These are phyloP conservation scores for Drosophila orena DNA, from an alignment of 1,140 invertebrate genomes.

Conservation along the genomic window DNA sequence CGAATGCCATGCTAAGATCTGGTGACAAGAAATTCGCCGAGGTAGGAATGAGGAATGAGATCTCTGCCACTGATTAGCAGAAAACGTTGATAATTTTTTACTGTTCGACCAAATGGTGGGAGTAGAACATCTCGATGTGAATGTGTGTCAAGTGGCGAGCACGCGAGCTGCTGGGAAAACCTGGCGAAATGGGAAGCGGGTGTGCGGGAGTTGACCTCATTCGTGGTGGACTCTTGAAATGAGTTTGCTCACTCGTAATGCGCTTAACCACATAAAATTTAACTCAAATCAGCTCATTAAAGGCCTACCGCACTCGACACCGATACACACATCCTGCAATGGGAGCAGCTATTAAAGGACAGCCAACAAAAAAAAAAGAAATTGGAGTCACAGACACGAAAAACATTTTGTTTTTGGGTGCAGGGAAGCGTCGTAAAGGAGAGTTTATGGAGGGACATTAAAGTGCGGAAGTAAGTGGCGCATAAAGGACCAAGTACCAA, in stretches of 20 bases:
- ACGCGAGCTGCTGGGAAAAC: constrained; percentile 6
- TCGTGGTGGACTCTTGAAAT: constrained; percentile 31
- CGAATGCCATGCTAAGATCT: constrained; percentile 73
- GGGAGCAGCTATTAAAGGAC: constrained; percentile 19
- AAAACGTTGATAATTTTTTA: constrained; percentile 22
- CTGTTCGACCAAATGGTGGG: not conserved
- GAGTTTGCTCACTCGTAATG: constrained; percentile 59
- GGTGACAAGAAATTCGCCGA: constrained; percentile 48
- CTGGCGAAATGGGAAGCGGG: constrained; percentile 17
- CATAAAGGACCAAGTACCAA: constrained; percentile 49
- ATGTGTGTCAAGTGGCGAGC: constrained; percentile 37
- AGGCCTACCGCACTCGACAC: constrained; percentile 70
- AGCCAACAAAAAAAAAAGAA: constrained; percentile 9
- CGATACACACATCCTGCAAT: constrained; percentile 51
- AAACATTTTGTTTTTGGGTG: constrained; percentile 66
- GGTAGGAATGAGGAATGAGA: not conserved
- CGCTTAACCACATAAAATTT: constrained; percentile 77
- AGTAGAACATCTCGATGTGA: constrained; percentile 31
- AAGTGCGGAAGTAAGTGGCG: constrained; percentile 75
- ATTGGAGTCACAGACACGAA: constrained; percentile 23
- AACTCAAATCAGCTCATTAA: constrained; percentile 81
- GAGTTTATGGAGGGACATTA: constrained; percentile 76
- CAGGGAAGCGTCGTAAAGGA: constrained; percentile 55
- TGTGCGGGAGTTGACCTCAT: constrained; percentile 39
- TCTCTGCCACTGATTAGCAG: constrained; percentile 41